Evolutionary conservation across 2,797 vertebrate genomes (phyloP).

Genomic region (Enoplosus armatus): DNA sequence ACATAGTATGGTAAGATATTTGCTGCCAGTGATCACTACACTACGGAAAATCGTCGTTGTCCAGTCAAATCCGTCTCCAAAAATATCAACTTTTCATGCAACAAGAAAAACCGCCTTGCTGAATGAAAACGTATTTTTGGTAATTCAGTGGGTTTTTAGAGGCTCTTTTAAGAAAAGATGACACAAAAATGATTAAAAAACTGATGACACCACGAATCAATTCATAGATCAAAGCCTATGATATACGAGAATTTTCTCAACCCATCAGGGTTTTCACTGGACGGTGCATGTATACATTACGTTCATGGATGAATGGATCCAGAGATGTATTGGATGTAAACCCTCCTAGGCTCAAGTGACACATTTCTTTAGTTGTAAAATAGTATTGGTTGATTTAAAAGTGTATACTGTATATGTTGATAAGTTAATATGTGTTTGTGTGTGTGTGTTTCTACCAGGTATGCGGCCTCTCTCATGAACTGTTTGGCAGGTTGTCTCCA

Average conservation of each 20-base stretch:
- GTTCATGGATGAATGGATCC: neutral
- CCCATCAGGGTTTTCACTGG: neutral
- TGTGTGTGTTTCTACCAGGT: constrained; percentile 85
- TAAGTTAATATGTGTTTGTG: neutral
- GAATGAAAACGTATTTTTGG: neutral
- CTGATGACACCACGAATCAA: neutral
- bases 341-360: constrained; percentile 1
- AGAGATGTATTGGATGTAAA: neutral
- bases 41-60: neutral
- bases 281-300: neutral
- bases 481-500: constrained; percentile 98
- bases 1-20: neutral
- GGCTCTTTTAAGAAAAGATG: neutral
- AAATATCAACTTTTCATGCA: neutral
- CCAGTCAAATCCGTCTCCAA: neutral
- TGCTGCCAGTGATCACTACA: neutral
- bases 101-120: neutral
- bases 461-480: constrained; percentile 97
- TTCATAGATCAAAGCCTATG: neutral
- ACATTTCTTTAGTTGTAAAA: constrained; percentile 8
- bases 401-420: neutral
- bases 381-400: neutral
- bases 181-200: neutral
- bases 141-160: neutral
- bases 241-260: neutral